Percentiles rank a stretch among this genome's conserved stretches.
These are phyloP conservation scores for Mirounga angustirostris DNA, from an alignment of 2,113 vertebrate genomes.

Conservation along the genomic window DNA sequence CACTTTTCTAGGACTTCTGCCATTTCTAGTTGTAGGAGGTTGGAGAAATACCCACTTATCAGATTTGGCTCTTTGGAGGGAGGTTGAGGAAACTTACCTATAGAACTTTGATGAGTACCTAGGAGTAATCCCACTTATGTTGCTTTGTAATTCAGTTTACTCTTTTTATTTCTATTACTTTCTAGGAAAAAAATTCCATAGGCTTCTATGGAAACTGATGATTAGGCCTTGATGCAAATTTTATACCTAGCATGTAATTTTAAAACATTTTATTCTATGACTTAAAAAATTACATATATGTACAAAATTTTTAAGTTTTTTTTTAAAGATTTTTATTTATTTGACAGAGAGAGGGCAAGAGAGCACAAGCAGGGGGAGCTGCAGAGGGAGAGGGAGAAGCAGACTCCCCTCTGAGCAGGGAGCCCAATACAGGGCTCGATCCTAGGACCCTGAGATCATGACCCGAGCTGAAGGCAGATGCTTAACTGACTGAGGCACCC, in stretches of 20 bases:
- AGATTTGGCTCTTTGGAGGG: not conserved
- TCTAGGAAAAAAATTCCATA: not conserved
- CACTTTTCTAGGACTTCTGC: not conserved
- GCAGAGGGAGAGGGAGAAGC: too few relatives aligned
- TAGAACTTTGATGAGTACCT: not conserved
- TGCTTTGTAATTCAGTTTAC: slow-evolving; percentile 20
- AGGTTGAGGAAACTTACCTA: not conserved
- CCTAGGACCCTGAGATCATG: too few relatives aligned
- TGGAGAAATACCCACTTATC: not conserved
- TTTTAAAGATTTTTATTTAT: too few relatives aligned
- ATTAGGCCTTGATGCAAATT: not conserved
- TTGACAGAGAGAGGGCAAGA: too few relatives aligned
- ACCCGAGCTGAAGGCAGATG: too few relatives aligned
- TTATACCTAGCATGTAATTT: not conserved
- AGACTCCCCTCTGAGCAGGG: too few relatives aligned
- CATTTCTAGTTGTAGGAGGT: not conserved
- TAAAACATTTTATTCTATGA: not conserved
- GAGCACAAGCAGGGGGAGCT: too few relatives aligned
- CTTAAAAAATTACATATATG: not conserved
- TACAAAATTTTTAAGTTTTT: not conserved
- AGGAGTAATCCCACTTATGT: not conserved
- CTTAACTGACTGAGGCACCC: too few relatives aligned
- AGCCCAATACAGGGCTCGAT: too few relatives aligned
- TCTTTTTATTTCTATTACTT: not conserved
- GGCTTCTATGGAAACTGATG: not conserved